Conservation (phyloP, 2,888 invertebrate genomes). For the Megastigmus dorsalis region DNA sequence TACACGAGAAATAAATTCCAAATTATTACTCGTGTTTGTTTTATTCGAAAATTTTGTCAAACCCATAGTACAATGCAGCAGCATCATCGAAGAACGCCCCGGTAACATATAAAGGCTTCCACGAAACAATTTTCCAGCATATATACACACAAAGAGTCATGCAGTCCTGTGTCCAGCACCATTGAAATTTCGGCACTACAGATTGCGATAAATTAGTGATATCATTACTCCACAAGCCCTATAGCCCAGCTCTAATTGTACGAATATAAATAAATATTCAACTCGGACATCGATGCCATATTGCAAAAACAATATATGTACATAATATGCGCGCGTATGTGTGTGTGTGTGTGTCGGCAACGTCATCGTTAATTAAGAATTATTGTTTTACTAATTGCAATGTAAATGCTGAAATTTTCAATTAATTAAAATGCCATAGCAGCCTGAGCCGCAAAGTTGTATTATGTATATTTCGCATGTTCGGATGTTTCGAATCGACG, state of each 20-base stretch:
- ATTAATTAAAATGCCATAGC: constrained; percentile 37
- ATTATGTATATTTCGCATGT: background rate
- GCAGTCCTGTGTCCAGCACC: no score
- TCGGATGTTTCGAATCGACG: background rate
- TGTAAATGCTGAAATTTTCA: constrained; percentile 48
- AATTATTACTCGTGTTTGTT: no score
- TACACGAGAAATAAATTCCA: no score
- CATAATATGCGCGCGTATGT: no score
- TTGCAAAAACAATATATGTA: background rate
- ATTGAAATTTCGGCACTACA: no score
- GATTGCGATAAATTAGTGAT: constrained; percentile 14
- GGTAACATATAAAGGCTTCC: no score
- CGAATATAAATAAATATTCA: constrained; percentile 37
- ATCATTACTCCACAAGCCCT: constrained; percentile 34
- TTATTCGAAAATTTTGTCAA: no score
- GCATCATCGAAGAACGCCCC: no score
- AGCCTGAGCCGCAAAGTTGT: background rate
- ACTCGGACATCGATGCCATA: constrained; percentile 8
- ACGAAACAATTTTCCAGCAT: no score
- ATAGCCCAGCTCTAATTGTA: constrained; percentile 28
- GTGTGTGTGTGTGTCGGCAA: background rate
- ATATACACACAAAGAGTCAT: no score
- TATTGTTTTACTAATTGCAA: constrained; percentile 49
- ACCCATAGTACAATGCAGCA: no score
- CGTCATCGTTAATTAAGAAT: constrained; percentile 43